Base-by-base conservation (phyloP, 2,888 invertebrate species). In the Agrochola macilenta region DNA sequence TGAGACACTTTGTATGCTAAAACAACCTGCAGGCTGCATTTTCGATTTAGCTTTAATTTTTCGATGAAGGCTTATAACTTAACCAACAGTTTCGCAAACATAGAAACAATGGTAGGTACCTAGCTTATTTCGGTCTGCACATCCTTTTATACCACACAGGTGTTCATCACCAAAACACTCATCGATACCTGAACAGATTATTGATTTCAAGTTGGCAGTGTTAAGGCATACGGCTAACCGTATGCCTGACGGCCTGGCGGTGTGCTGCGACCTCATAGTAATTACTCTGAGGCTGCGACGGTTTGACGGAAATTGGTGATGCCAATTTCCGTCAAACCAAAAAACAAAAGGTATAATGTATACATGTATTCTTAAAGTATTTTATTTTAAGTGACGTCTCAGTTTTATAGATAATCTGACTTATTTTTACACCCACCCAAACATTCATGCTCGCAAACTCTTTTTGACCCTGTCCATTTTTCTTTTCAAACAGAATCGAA, bases 401-500 rank as follows among this genome's bases (percentile, higher is more conserved):
- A 61, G 9, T 61, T 30, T 30, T 30, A 23, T 23, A 23, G 9
- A 54, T 23, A 54, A 52, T 52, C 20, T 8, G 20, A 52, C 20
- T 20, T 20, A 52, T 20, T 8, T 20, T 52, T 52, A 52, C 52
- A 52, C 52, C 52, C 20, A 49, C 20, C 52, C 49, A 49, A 49
- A 52, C 8, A 11, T 54, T n/a, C 9, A 11, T 20, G 20, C 20
- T 30, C 1, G 5, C 23, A 35, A 63, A 7, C 5, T 3, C 14
- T 64, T 52, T 39, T 64, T 64, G 1, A 7, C 14, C 35, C 5
- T 2, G 4, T 64, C n/a, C n/a, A 64, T 39, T 9, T 35, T 43
- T n/a, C n/a, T 69, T n/a, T 35, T 12, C 12, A 69, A 69, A 65
- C 35, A 65, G 79, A 91, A 91, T 93, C 89, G 79, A 92, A 92